Percentiles rank a stretch among this genome's conserved stretches.
Evolutionary conservation across 2,113 vertebrate species (phyloP).

Genomic region (Tragulus kanchil): DNA sequence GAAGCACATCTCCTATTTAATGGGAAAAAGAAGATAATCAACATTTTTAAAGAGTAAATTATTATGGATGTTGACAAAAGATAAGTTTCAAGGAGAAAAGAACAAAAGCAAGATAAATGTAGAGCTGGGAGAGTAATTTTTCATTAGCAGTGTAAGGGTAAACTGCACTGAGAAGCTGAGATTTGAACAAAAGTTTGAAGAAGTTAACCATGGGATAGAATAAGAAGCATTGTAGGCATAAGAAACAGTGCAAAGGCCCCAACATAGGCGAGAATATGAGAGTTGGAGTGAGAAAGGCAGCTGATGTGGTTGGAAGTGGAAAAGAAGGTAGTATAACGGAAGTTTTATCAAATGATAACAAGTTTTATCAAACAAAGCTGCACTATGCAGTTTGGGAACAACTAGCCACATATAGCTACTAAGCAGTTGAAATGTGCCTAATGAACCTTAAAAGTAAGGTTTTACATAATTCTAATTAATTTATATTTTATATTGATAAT

Average conservation of each 20-base stretch:
- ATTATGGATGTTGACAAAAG: background rate
- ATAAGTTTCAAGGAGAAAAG: background rate
- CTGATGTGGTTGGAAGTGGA: background rate
- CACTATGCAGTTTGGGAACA: background rate
- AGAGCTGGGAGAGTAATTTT: background rate
- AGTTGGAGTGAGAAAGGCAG: background rate
- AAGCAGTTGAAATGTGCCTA: background rate
- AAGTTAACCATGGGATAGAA: background rate
- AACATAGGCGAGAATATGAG: background rate
- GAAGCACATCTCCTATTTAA: background rate
- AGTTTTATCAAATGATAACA: background rate
- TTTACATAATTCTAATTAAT: background rate
- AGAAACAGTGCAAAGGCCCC: background rate
- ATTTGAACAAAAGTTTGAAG: conserved; percentile 8
- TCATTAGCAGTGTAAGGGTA: background rate
- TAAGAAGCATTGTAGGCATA: background rate
- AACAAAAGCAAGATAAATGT: background rate
- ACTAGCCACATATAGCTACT: background rate
- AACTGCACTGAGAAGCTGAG: background rate
- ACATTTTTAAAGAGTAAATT: background rate
- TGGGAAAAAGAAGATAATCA: background rate
- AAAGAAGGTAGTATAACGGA: background rate
- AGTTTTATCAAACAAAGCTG: too few relatives aligned
- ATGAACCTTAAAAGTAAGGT: background rate
- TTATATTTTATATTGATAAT: background rate